Evolutionary conservation across 2,797 vertebrate species (phyloP), one percentile per base, ranked within the genome.

Genomic region (Pantherophis vulpinus): DNA sequence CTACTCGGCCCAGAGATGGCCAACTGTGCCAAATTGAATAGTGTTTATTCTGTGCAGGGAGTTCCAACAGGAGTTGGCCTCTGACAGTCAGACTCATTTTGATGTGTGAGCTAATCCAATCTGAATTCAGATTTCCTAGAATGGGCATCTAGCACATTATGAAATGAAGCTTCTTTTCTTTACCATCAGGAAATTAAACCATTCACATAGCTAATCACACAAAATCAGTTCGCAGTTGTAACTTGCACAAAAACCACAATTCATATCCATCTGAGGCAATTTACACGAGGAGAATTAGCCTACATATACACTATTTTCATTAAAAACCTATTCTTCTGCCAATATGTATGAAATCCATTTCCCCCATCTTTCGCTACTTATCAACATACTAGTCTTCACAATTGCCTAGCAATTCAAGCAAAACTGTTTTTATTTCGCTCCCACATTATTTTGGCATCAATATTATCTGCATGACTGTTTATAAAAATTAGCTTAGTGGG

Each of bases 31-130:
- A 37, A 94, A 88, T 63, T 94, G 89, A 92, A 94, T 91, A 88
- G 93, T 56, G 59, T 86, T 91, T 92, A 91, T 94, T 91, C 70
- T 37, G 27, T 42, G 88, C 86, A 83, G 86, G 47, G 70, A 66
- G 61, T 58, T 94, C 91, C 93, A 92, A 70, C 89, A 92, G 86
- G 89, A 92, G 66, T 55, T 58, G 29, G 91, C 66, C 91, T 88
- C 47, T 88, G 89, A 88, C 86, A 51, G 91, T 83, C 86, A 91
- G 86, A 88, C 27, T 92, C 91, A 91, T 94, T 94, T 92, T 92
- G 61, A 94, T 92, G 89, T 94, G 93, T 91, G 93, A 92, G 93
- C 89, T 94, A 94, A 94, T 91, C 93, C 89, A 90, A 94, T 94
- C 88, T 91, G 93, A 94, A 94, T 88, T 66, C 86, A 91, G 89